These are phyloP conservation scores for Arothron firmamentum DNA, from an alignment of 2,113 vertebrate species.

Conservation along the genomic window DNA sequence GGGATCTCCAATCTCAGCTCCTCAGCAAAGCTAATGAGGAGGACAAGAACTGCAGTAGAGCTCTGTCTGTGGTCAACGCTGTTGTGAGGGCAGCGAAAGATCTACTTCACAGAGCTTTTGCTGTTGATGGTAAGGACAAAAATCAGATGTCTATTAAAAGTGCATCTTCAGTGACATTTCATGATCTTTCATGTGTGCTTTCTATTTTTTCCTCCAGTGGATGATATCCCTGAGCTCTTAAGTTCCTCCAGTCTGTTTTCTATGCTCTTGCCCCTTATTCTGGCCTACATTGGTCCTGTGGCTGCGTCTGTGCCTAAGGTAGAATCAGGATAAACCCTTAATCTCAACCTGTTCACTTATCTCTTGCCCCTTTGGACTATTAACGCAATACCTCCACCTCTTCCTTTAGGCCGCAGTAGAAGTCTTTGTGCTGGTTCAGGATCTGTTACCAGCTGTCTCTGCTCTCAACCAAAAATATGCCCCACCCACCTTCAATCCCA, in stretches of 20 bases:
- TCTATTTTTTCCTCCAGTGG: slow-evolving; percentile 76
- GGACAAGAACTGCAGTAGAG: slow-evolving; percentile 95
- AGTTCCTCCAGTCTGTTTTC: slow-evolving; percentile 98
- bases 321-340: background rate
- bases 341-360: background rate
- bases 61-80: slow-evolving; percentile 93
- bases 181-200: background rate
- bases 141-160: background rate
- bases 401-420: slow-evolving; percentile 89
- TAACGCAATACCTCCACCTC: background rate
- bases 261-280: slow-evolving; percentile 95
- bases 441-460: slow-evolving; percentile 92
- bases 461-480: slow-evolving; percentile 97
- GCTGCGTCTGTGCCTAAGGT: slow-evolving; percentile 98
- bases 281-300: slow-evolving; percentile 97
- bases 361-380: background rate
- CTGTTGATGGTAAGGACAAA: slow-evolving; percentile 87
- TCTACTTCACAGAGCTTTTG: slow-evolving; percentile 92
- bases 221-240: slow-evolving; percentile 96
- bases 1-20: slow-evolving; percentile 95
- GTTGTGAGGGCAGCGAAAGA: slow-evolving; percentile 95
- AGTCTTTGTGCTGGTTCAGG: slow-evolving; percentile 94
- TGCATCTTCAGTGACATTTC: background rate
- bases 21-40: slow-evolving; percentile 98
- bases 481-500: slow-evolving; percentile 97